Evolutionary conservation across 2,888 invertebrate species (phyloP).

Genomic region (Calliphora vomitoria): DNA sequence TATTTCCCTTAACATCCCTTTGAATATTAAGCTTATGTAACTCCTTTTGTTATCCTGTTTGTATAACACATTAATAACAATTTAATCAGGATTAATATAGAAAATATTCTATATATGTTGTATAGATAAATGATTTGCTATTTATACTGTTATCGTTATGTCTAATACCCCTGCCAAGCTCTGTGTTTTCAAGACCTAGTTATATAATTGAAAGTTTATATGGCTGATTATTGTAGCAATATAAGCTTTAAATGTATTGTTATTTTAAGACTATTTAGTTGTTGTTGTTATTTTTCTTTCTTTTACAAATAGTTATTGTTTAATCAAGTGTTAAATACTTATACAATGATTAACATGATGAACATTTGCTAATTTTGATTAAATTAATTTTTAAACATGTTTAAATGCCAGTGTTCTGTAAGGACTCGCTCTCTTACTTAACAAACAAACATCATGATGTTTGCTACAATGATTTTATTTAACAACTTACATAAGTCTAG

Average conservation of each 20-base stretch:
- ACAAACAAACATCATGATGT: neutral
- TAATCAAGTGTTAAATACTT: constrained; percentile 54
- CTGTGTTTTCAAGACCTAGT: neutral
- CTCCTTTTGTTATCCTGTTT: neutral
- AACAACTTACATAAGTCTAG: neutral
- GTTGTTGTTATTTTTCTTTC: constrained; percentile 9
- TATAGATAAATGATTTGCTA: neutral
- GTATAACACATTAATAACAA: constrained; percentile 7
- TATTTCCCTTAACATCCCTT: neutral
- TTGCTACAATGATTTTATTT: neutral
- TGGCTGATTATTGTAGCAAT: too few relatives aligned
- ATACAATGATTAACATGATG: constrained; percentile 44
- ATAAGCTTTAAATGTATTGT: too few relatives aligned
- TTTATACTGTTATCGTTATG: neutral
- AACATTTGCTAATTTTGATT: constrained; percentile 43
- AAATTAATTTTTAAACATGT: constrained; percentile 40
- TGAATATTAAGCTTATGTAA: neutral
- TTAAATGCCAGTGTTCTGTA: neutral
- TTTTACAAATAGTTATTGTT: constrained; percentile 26
- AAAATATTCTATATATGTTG: neutral
- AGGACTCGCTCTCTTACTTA: neutral
- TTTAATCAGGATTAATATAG: neutral
- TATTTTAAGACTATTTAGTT: neutral
- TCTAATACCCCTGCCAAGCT: neutral
- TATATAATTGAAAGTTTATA: neutral